Evolutionary conservation across 1,140 invertebrate genomes (phyloP).

Genomic region (Drosophila rufa): DNA sequence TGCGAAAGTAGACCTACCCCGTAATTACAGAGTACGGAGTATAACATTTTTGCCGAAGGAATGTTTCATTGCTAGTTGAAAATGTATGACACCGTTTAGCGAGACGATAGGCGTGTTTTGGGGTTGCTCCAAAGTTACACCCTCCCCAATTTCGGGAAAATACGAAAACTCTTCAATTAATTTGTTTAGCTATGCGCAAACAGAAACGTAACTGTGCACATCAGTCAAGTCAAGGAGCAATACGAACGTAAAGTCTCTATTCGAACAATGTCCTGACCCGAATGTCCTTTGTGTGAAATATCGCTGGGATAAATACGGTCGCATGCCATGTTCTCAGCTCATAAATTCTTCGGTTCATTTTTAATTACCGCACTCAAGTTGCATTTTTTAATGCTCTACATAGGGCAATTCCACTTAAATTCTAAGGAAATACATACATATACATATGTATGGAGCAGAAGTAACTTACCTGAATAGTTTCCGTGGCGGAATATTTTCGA

Average conservation of each 20-base stretch:
- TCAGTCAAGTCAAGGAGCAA: slow-evolving; percentile 64
- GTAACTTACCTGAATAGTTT: slow-evolving; percentile 84
- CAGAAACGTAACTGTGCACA: slow-evolving; percentile 52
- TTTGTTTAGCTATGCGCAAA: slow-evolving; percentile 68
- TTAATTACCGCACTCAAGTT: slow-evolving; percentile 76
- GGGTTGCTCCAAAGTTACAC: slow-evolving; percentile 26
- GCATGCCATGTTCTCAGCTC: slow-evolving; percentile 63
- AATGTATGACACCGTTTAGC: slow-evolving; percentile 81
- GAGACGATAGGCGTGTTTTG: slow-evolving; percentile 55
- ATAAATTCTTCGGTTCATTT: slow-evolving; percentile 75
- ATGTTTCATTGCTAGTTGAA: slow-evolving; percentile 45
- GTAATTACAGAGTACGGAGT: slow-evolving; percentile 7
- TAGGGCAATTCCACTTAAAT: slow-evolving; percentile 24
- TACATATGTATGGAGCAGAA: background rate
- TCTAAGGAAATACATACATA: background rate
- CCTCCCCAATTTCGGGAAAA: slow-evolving; percentile 7
- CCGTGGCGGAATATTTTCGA: slow-evolving; percentile 85
- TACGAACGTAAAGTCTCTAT: slow-evolving; percentile 35
- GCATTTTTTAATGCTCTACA: slow-evolving; percentile 49
- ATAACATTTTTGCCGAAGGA: slow-evolving; percentile 41
- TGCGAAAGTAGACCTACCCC: slow-evolving; percentile 38
- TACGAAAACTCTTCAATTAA: slow-evolving; percentile 73
- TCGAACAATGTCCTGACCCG: slow-evolving; percentile 14
- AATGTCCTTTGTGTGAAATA: slow-evolving; percentile 59
- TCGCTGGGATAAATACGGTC: slow-evolving; percentile 53